Conservation (phyloP, 2,113 vertebrate species). For the Romanogobio albipinnatus region DNA sequence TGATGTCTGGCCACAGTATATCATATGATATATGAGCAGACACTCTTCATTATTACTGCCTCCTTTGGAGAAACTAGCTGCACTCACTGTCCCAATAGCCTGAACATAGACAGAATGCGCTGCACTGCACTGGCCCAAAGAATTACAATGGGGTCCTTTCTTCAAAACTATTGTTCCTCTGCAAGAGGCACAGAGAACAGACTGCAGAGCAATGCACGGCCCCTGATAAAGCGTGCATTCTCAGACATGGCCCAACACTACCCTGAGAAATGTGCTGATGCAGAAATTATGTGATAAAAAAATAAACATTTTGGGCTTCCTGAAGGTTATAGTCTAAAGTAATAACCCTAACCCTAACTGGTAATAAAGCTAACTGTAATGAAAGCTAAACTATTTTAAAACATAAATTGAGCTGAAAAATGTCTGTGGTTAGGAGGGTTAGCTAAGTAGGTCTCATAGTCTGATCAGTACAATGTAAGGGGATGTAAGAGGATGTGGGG, state of each 20-base stretch:
- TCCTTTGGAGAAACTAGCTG: constrained; percentile 18
- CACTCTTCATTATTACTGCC: constrained; percentile 22
- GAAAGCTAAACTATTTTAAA: background rate
- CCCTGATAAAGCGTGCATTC: constrained; percentile 64
- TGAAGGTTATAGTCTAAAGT: background rate
- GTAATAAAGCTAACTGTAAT: background rate
- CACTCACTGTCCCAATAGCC: constrained; percentile 35
- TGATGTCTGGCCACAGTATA: constrained; percentile 35
- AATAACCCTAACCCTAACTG: no score
- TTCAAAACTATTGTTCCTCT: constrained; percentile 67
- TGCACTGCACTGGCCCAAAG: constrained; percentile 57
- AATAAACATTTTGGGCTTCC: background rate
- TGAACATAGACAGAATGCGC: constrained; percentile 43
- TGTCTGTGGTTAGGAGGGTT: background rate
- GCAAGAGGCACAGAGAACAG: constrained; percentile 62
- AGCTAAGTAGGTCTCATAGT: background rate
- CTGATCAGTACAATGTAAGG: background rate
- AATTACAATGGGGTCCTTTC: constrained; percentile 72
- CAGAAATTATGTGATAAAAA: constrained; percentile 34
- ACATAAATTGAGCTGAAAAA: background rate
- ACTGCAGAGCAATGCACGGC: constrained; percentile 55
- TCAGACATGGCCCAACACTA: constrained; percentile 59
- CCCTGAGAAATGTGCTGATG: constrained; percentile 54
- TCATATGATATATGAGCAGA: constrained; percentile 37
- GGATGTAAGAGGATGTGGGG: background rate